Percentiles rank a stretch among this genome's conserved stretches.
phyloP scores from a whole-genome alignment of 2,888 invertebrate genomes.

The Catocala nupta region DNA sequence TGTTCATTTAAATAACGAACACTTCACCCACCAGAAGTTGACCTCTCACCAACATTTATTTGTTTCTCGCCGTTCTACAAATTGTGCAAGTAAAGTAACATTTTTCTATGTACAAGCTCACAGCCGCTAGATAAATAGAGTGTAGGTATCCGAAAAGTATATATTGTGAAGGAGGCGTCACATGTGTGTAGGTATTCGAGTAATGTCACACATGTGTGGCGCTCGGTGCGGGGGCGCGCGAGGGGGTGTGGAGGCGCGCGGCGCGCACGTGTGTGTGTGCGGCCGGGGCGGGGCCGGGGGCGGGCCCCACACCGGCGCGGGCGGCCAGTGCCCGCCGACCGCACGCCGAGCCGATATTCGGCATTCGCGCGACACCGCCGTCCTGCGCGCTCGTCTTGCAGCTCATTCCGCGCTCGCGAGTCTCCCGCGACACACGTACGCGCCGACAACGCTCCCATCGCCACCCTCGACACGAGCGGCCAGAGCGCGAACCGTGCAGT shows the following conservation, averaged over 20 bases:
- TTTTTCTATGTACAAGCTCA: conserved; percentile 32
- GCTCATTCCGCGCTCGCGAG: conserved; percentile 72
- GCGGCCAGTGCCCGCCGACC: conserved; percentile 70
- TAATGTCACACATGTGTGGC: conserved; percentile 77
- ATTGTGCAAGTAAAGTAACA: conserved; percentile 24
- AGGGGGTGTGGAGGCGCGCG: conserved; percentile 57
- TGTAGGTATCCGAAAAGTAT: conserved; percentile 78
- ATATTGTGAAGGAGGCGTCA: conserved; percentile 82
- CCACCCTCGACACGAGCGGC: conserved; percentile 59
- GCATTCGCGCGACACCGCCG: conserved; percentile 78
- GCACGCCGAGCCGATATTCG: conserved; percentile 68
- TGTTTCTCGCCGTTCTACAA: conserved; percentile 22
- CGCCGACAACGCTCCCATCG: conserved; percentile 56
- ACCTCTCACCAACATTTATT: conserved; percentile 23
- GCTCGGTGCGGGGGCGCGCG: conserved; percentile 59
- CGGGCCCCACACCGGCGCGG: conserved; percentile 71
- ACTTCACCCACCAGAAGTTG: conserved; percentile 16
- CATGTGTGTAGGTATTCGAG: conserved; percentile 79
- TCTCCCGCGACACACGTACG: conserved; percentile 76
- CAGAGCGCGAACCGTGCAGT: conserved; percentile 65
- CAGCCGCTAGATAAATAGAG: conserved; percentile 41
- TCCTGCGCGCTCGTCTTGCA: conserved; percentile 67
- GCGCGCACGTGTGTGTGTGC: conserved; percentile 51
- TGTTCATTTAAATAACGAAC: conserved; percentile 39
- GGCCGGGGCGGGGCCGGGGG: conserved; percentile 75